Percentiles rank a stretch among this genome's conserved stretches.
phyloP scores from a whole-genome alignment of 1,140 invertebrate species.

The Sitophilus oryzae region DNA sequence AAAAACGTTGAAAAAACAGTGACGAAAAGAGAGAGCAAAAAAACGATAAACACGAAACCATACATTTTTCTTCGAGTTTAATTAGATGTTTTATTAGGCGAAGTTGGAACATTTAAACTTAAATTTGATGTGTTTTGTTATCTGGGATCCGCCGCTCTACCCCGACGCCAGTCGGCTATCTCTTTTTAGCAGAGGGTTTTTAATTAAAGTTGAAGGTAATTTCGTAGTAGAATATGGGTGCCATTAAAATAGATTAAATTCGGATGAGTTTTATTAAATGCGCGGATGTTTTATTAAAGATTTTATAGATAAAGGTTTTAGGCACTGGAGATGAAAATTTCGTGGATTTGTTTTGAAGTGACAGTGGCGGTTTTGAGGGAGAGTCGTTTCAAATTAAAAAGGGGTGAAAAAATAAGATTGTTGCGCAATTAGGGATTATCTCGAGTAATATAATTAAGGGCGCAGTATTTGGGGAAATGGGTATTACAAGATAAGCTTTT shows the following conservation, averaged over 20 bases:
- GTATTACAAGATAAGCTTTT: too few relatives aligned
- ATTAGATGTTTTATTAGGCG: conserved; percentile 15
- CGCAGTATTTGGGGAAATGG: too few relatives aligned
- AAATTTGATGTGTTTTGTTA: conserved; percentile 20
- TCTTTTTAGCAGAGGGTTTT: conserved; percentile 30
- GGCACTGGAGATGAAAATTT: too few relatives aligned
- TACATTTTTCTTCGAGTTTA: conserved; percentile 12
- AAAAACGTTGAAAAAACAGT: too few relatives aligned
- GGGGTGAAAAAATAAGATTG: too few relatives aligned
- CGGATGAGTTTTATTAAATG: conserved; percentile 44
- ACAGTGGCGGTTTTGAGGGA: too few relatives aligned
- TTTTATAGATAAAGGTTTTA: conserved; percentile 17
- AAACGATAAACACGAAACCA: background rate
- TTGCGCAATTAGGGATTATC: too few relatives aligned
- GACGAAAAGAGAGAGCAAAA: background rate
- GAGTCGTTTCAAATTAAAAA: too few relatives aligned
- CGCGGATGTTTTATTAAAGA: conserved; percentile 32
- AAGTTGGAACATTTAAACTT: conserved; percentile 18
- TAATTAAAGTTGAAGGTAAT: conserved; percentile 43
- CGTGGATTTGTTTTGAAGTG: too few relatives aligned
- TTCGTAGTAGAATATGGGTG: conserved; percentile 42
- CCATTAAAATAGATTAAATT: conserved; percentile 45
- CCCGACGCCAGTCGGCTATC: conserved; percentile 12
- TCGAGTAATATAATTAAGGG: too few relatives aligned
- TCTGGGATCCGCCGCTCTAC: conserved; percentile 5